A percentile compares a stretch with the other conserved stretches of the same genome.
phyloP scores from a whole-genome alignment of 2,888 invertebrate genomes.

The Polymixis lichenea region DNA sequence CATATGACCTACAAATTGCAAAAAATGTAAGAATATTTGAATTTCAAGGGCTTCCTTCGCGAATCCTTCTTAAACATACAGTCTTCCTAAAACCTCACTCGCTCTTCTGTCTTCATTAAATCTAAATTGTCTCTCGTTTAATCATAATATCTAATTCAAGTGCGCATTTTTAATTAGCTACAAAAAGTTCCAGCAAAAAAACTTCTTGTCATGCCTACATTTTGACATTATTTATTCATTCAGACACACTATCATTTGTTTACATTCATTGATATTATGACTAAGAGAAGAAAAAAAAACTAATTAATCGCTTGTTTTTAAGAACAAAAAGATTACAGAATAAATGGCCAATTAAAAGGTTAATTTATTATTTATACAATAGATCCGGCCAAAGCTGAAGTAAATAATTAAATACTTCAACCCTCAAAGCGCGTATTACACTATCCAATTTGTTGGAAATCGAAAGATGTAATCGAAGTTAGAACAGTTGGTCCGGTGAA shows the following conservation, averaged over 20 bases:
- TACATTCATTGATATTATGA: conserved; percentile 24
- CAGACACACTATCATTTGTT: conserved; percentile 8
- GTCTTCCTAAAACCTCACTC: too few species aligned
- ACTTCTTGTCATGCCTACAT: neutral
- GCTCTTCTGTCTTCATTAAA: neutral
- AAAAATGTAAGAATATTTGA: too few species aligned
- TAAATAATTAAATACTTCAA: neutral
- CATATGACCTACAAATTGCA: too few species aligned
- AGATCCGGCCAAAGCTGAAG: neutral
- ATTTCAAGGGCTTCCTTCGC: too few species aligned
- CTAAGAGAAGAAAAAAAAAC: neutral
- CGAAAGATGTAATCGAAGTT: too few species aligned
- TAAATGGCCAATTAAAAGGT: neutral
- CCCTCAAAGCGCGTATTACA: too few species aligned
- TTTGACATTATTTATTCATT: conserved; percentile 17
- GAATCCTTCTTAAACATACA: neutral
- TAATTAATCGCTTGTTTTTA: conserved; percentile 10
- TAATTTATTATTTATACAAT: neutral
- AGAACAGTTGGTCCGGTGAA: too few species aligned
- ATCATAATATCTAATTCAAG: neutral
- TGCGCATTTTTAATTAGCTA: neutral
- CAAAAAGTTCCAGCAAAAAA: neutral
- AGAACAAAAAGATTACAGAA: conserved; percentile 1
- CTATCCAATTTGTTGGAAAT: too few species aligned
- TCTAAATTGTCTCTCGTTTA: neutral